A percentile compares a stretch with the other conserved stretches of the same genome.
These are phyloP conservation scores for Eristalis arbustorum DNA, from an alignment of 2,888 invertebrate species.

Conservation along the genomic window DNA sequence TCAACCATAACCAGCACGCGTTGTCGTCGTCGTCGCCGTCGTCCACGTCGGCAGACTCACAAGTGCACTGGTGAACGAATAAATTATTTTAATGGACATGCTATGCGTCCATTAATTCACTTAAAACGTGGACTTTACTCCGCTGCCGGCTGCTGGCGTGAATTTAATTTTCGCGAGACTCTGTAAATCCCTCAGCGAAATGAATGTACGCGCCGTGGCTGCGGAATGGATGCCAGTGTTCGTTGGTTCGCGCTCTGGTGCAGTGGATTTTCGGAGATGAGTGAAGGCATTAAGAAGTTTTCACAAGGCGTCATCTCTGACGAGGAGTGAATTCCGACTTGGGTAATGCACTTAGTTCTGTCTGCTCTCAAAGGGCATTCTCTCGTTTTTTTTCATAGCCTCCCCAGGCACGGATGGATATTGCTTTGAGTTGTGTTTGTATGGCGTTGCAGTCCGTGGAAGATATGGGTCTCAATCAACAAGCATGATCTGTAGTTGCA, in stretches of 20 bases:
- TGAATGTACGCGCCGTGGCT: not conserved
- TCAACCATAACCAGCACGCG: not conserved
- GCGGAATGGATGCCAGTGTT: not conserved
- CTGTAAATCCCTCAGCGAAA: not conserved
- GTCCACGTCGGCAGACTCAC: not conserved
- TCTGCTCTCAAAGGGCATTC: not conserved
- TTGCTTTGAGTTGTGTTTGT: too few relatives aligned
- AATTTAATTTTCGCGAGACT: conserved; percentile 14
- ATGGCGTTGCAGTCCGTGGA: too few relatives aligned
- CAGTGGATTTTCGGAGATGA: not conserved
- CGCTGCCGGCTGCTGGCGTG: not conserved
- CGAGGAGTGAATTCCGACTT: too few relatives aligned
- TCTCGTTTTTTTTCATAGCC: too few relatives aligned
- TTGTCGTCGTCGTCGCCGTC: not conserved
- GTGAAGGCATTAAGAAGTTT: not conserved
- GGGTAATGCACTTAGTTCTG: not conserved
- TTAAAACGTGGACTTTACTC: conserved; percentile 16
- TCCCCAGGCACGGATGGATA: too few relatives aligned
- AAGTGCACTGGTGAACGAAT: conserved; percentile 15
- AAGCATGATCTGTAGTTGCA: too few relatives aligned
- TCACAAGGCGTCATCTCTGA: not conserved
- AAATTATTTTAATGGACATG: conserved; percentile 63
- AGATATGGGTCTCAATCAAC: too few relatives aligned
- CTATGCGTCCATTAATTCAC: conserved; percentile 56
- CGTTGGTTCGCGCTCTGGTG: not conserved